These are phyloP conservation scores for Petrophora chlorosata DNA, from an alignment of 2,888 invertebrate species.

Conservation along the genomic window DNA sequence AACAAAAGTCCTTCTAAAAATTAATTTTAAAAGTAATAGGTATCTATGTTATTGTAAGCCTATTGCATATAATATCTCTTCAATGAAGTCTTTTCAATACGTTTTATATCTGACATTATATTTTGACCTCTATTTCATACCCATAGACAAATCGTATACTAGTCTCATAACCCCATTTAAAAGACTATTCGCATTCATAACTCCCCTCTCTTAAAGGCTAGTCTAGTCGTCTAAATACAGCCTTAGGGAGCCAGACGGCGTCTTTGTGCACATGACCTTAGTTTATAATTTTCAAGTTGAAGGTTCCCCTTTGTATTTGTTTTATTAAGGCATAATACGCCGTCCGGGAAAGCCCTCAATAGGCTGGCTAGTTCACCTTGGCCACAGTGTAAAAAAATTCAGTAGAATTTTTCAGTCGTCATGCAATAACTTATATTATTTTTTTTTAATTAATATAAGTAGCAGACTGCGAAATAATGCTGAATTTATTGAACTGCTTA, in stretches of 20 bases:
- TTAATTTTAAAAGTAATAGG: too few relatives aligned
- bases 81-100: too few relatives aligned
- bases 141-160: not conserved
- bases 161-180: not conserved
- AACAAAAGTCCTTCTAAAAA: too few relatives aligned
- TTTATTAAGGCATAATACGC: constrained; percentile 53
- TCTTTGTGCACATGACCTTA: constrained; percentile 71
- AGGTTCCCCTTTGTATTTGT: constrained; percentile 66
- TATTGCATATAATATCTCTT: too few relatives aligned
- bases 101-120: too few relatives aligned
- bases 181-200: constrained; percentile 40
- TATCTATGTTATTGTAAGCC: too few relatives aligned
- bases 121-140: not conserved
- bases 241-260: constrained; percentile 51
- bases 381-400: constrained; percentile 5
- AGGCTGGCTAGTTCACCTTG: constrained; percentile 60
- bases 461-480: too few relatives aligned
- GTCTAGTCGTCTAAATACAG: constrained; percentile 75
- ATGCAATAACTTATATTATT: not conserved
- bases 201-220: constrained; percentile 54
- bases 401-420: not conserved
- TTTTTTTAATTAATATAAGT: too few relatives aligned
- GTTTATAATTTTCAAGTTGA: constrained; percentile 78
- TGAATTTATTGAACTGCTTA: too few relatives aligned
- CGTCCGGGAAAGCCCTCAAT: constrained; percentile 67